Evolutionary conservation across 2,888 invertebrate genomes (phyloP).

Genomic region (Tetranychus piercei): DNA sequence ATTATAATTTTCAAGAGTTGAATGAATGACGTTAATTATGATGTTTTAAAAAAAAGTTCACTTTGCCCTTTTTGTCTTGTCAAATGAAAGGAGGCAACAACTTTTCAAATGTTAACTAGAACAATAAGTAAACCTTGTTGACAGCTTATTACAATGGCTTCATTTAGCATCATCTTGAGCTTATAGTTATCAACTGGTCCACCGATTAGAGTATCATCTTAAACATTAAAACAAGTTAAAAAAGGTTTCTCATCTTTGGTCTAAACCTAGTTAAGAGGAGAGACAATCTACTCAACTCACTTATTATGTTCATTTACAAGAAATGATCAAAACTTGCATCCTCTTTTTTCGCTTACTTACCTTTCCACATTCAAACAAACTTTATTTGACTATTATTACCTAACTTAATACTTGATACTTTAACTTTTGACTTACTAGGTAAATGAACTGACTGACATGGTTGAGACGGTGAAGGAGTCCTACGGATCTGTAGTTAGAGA

Average conservation of each 20-base stretch:
- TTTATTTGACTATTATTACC: neutral
- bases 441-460: slow-evolving; percentile 28
- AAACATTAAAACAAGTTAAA: neutral
- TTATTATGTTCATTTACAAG: neutral
- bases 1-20: too few relatives aligned
- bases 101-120: neutral
- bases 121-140: neutral
- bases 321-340: neutral
- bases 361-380: neutral
- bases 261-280: too few relatives aligned
- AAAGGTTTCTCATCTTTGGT: neutral
- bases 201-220: neutral
- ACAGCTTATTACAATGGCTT: neutral
- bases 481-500: slow-evolving; percentile 26
- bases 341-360: neutral
- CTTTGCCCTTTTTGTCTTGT: neutral
- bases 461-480: slow-evolving; percentile 24
- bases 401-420: neutral
- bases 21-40: neutral
- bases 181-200: neutral
- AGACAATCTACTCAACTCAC: too few relatives aligned
- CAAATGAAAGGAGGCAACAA: neutral
- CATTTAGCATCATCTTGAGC: neutral
- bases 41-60: neutral
- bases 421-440: slow-evolving; percentile 26